Base-by-base conservation (phyloP, 2,888 invertebrate genomes). In the Salpingus planirostris region DNA sequence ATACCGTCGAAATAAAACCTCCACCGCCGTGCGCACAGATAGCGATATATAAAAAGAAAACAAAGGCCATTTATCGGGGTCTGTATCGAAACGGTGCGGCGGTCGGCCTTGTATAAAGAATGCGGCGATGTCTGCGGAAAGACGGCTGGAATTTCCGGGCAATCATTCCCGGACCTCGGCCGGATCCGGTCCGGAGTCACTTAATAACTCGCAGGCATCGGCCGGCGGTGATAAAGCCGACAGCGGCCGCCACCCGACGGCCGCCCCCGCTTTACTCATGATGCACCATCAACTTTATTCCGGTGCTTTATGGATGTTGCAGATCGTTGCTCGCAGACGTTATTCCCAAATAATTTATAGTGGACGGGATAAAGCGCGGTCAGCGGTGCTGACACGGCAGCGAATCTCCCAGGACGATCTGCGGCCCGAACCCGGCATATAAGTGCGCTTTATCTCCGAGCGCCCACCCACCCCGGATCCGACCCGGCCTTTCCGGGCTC, bases 111-210 rank as follows among this genome's bases (percentile, higher is more conserved):
- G 38, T 43, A 50, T 54, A 52, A 53, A 52, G 50, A 47, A 55
- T 54, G 51, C 47, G 38, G 27, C 44, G 40, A 41, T 46, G 50
- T 54, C 48, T 43, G 38, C 38, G 46, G 42, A 43, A 44, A 47
- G 50, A 54, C 52, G 49, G 45, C 47, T 48, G 51, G 50, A 47
- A 50, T 56, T 56, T 56, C 54, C 52, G 49, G 48, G 47, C 51
- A 52, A 55, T 54, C 49, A 51, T 52, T 54, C 49, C 44, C 45
- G 40, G 44, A 48, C 42, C 50, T 45, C 38, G 39, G 33, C 40
- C 43, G 46, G 41, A 47, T 51, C 49, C 48, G 48, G 47, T 50
- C 46, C 44, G 48, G 44, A 43, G 43, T 49, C 50, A 51, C 52
- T 54, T 54, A 52, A 54, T 53, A 54, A 54, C 53, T 49, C 43